Base-by-base conservation (phyloP, 2,888 invertebrate species). In the Euzophera pinguis region DNA sequence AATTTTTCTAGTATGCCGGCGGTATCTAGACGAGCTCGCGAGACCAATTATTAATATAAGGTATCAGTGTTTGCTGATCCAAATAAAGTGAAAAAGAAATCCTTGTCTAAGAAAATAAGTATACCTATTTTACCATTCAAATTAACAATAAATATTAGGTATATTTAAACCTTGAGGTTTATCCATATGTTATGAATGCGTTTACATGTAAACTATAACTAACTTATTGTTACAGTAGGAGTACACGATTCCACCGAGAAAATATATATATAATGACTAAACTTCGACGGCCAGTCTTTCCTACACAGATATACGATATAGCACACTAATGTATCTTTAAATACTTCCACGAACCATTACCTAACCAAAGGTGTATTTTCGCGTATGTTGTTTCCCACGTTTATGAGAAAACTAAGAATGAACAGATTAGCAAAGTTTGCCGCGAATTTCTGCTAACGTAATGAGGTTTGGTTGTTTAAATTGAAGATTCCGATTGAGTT, bases 341-440 rank as follows among this genome's bases (percentile, higher is more conserved):
- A 78, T 70, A 75, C 76, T 75, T 73, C 61, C 61, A 62, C 58
- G 61, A 64, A 61, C 73, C 78, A 76, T 80, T 78, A 78, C 72
- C 53, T 60, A 54, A 54, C 14, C 50, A 38, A 53, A 59, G 51
- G 57, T 53, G 61, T 53, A 50, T 54, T 53, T 34, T 52, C 54
- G 53, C 65, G 62, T 63, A 57, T 74, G 71, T 71, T 75, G 69
- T 73, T 78, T 75, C 75, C 70, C 71, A 74, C 74, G 69, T 81
- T 78, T 78, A 79, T 77, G 74, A 74, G 78, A 69, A 80, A 81
- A 81, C 78, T 81, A 79, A 80, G 81, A 78, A 81, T 79, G 70
- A 64, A 73, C 68, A 75, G 78, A 86, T 85, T 84, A 80, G 69
- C 68, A 69, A 83, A 82, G 72, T 84, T 84, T 65, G 54, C 60